Percentiles rank a stretch among this genome's conserved stretches.
Conservation (phyloP, 2,797 vertebrate species). For the Thripadectes ignobilis region DNA sequence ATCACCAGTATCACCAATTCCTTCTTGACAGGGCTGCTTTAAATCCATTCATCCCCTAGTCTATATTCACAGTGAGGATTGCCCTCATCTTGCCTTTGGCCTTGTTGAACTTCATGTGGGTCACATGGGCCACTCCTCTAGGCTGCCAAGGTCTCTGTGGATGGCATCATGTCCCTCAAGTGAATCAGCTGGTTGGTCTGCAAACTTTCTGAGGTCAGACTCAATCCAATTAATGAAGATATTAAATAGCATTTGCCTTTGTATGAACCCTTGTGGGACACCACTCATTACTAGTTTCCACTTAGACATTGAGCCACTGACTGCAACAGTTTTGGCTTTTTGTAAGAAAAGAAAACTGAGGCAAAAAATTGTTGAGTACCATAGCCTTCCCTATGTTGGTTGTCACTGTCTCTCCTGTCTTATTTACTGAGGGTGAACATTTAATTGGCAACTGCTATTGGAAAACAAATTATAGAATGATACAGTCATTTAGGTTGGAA, state of each 20-base stretch:
- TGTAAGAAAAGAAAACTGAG: neutral
- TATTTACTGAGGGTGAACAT: neutral
- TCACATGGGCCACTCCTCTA: neutral
- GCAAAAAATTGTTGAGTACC: neutral
- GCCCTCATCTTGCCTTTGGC: neutral
- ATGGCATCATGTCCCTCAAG: neutral
- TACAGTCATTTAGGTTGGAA: neutral
- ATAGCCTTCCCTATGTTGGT: neutral
- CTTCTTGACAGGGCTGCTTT: neutral
- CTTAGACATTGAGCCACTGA: neutral
- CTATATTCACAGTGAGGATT: neutral
- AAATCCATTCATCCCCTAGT: neutral
- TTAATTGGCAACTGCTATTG: neutral
- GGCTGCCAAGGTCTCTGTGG: neutral
- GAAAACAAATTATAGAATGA: neutral
- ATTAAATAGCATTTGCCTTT: neutral
- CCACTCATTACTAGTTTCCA: neutral
- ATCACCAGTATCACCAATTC: neutral
- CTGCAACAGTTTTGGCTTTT: neutral
- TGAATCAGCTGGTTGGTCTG: neutral
- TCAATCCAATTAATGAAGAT: neutral
- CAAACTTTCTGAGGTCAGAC: neutral
- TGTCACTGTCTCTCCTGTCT: neutral
- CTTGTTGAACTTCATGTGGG: neutral
- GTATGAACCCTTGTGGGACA: neutral